Conservation (phyloP, 2,888 invertebrate genomes). For the Neocrepidodera transversa region DNA sequence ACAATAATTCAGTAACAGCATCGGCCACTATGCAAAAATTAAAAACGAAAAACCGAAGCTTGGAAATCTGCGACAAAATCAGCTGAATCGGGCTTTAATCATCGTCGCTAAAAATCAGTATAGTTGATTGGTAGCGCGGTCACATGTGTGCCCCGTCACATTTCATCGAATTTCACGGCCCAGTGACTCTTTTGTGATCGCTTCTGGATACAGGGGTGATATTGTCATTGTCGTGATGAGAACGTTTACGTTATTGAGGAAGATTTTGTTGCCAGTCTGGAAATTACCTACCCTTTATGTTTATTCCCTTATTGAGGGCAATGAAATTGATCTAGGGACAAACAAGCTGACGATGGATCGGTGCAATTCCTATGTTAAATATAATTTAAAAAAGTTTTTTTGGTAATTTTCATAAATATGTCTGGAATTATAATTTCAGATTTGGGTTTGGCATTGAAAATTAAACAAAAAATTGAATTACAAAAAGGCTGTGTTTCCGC, state of each 20-base stretch:
- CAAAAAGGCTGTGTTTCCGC: too few species aligned
- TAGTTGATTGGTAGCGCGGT: conserved; percentile 52
- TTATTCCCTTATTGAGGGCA: background rate
- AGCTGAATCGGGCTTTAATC: conserved; percentile 40
- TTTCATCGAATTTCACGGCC: conserved; percentile 64
- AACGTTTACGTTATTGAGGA: conserved; percentile 11
- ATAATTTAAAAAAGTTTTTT: too few species aligned
- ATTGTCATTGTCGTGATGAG: conserved; percentile 38
- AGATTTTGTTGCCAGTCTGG: conserved; percentile 1
- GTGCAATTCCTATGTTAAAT: too few species aligned
- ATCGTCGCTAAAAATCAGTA: conserved; percentile 46
- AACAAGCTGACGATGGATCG: too few species aligned
- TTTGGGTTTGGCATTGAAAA: too few species aligned
- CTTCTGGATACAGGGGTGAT: conserved; percentile 47
- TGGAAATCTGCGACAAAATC: conserved; percentile 36
- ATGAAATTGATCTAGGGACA: background rate
- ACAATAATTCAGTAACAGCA: background rate
- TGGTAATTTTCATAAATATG: too few species aligned
- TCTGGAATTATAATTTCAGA: too few species aligned
- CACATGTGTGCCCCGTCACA: conserved; percentile 59
- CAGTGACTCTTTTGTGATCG: conserved; percentile 60
- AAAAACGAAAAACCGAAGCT: conserved; percentile 31
- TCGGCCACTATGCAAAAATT: conserved; percentile 22
- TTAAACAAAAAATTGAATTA: too few species aligned
- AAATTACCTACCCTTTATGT: conserved; percentile 9